Conservation (phyloP, 2,113 vertebrate species). For the Bucco capensis region DNA sequence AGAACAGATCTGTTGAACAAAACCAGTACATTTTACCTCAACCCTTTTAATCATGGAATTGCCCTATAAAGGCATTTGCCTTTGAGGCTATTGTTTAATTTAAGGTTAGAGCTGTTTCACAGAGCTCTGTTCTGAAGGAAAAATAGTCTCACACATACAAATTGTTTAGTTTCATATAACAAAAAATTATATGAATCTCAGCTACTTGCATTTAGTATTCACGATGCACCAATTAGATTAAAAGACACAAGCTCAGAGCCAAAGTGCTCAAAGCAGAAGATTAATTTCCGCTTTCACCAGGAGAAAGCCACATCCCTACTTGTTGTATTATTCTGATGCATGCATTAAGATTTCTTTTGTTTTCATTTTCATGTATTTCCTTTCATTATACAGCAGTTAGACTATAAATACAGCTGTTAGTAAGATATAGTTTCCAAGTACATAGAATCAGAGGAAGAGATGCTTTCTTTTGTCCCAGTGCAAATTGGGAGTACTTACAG, state of each 20-base stretch:
- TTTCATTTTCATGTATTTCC: slow-evolving; percentile 11
- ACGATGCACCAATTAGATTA: neutral
- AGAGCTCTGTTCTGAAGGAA: neutral
- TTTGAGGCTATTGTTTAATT: neutral
- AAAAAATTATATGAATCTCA: neutral
- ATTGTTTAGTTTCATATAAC: neutral
- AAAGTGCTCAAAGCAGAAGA: slow-evolving; percentile 7
- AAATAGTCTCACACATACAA: neutral
- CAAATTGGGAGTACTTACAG: neutral
- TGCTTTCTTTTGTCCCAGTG: neutral
- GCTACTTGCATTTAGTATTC: neutral
- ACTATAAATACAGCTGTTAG: neutral
- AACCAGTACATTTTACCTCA: neutral
- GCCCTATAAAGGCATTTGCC: neutral
- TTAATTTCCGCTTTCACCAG: neutral
- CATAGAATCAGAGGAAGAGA: neutral
- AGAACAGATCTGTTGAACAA: neutral
- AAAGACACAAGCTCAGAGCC: slow-evolving; percentile 1
- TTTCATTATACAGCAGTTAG: slow-evolving; percentile 1
- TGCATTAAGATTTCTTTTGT: neutral
- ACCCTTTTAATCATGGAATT: neutral
- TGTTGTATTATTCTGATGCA: slow-evolving; percentile 6
- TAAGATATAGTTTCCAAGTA: neutral
- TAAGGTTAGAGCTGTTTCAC: neutral
- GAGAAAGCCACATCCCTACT: neutral